Base-by-base conservation (phyloP, 2,797 vertebrate species). In the Anguilla pacifica region DNA sequence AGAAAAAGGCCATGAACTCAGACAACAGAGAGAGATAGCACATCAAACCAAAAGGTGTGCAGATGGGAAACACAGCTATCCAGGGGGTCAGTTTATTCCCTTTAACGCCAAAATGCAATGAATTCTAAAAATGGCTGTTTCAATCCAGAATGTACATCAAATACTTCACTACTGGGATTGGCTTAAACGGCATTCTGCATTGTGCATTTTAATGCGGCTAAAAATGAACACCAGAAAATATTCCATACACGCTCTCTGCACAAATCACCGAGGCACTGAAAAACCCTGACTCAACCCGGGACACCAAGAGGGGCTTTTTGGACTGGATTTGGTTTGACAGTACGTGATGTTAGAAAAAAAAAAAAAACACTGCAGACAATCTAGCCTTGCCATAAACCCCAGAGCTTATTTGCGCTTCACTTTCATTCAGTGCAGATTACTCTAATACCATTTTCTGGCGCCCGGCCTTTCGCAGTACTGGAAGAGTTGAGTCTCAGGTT, bases 391-490 rank as follows among this genome's bases (percentile, higher is more conserved):
- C 17, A 22, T 81, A 79, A 86, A 86, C 72, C 84, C 51, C 51
- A 25, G 15, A 55, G 72, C 86, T 86, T 79, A 86, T 61, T 81
- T 57, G 51, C n/a, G 70, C 74, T 43, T 79, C 70, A 10, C 70
- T 59, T 31, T 81, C 70, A 86, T 86, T 81, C 86, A 86, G 49
- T 49, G 25, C 25, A 86, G 86, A 79, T 86, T 86, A 86, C 86
- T 59, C 9, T 86, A 86, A 86, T 86, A 51, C 49, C n/a, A 51
- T 74, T 86, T 72, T 72, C 64, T 86, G 85, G 67, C 67, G 53
- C 67, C 55, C 57, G 4, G 25, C 46, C 28, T 86, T 86, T 79
- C 84, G 70, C 84, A 85, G 55, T 15, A 70, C 53, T 22, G 53
- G 3, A 53, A 72, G 46, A 53, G 43, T 74, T 55, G 11, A 79